phyloP scores from a whole-genome alignment of 2,113 vertebrate species.

The Oceanites oceanicus region DNA sequence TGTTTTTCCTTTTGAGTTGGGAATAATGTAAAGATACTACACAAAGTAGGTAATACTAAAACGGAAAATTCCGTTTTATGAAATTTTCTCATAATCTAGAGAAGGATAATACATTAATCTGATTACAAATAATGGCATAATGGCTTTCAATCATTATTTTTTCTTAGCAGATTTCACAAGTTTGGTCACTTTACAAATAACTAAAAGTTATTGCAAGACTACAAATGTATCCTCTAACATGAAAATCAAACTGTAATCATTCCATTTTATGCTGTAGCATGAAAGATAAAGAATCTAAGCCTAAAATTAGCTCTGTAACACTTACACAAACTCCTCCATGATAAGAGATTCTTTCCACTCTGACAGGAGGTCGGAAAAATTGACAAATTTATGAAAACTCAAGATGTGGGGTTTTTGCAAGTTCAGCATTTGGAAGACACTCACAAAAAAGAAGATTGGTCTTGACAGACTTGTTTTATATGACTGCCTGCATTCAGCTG shows the following conservation, averaged over 20 bases:
- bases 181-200: neutral
- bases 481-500: neutral
- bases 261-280: neutral
- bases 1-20: neutral
- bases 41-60: neutral
- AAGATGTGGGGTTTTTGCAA: neutral
- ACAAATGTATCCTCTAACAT: neutral
- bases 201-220: neutral
- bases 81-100: neutral
- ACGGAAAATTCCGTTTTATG: neutral
- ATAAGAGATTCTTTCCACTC: neutral
- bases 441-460: neutral
- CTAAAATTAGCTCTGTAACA: neutral
- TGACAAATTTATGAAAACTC: neutral
- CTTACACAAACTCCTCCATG: neutral
- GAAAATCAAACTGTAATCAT: neutral
- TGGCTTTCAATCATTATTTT: neutral
- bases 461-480: neutral
- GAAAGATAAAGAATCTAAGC: neutral
- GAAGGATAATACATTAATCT: neutral
- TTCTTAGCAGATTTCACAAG: neutral
- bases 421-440: neutral
- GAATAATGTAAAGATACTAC: neutral
- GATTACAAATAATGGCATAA: neutral
- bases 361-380: neutral